These are phyloP conservation scores for Lethenteron camtschaticum DNA, from an alignment of 2,113 vertebrate genomes.

Conservation along the genomic window DNA sequence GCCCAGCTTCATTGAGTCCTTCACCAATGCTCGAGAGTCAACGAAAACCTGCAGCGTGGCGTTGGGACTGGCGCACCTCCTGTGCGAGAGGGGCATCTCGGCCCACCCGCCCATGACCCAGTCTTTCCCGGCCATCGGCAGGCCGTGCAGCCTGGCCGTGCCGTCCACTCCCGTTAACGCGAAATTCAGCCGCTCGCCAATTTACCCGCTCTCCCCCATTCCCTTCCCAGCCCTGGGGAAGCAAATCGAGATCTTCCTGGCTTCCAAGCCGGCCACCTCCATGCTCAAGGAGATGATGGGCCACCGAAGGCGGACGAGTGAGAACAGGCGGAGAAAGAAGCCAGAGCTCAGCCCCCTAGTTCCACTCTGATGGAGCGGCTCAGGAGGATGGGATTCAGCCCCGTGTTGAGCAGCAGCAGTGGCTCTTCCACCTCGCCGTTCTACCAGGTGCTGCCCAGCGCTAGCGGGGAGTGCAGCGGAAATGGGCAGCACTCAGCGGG, in stretches of 20 bases:
- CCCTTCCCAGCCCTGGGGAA: slow-evolving; percentile 3
- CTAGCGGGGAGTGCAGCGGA: too few relatives aligned
- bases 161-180: neutral
- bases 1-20: neutral
- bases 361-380: slow-evolving; percentile 45
- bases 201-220: neutral
- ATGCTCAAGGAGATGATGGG: neutral
- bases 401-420: neutral
- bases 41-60: slow-evolving; percentile 12
- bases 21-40: slow-evolving; percentile 7
- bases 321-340: neutral
- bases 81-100: slow-evolving; percentile 26
- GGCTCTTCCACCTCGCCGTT: too few relatives aligned
- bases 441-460: too few relatives aligned
- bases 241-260: neutral
- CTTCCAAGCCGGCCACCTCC: neutral
- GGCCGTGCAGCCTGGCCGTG: neutral
- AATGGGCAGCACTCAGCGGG: too few relatives aligned
- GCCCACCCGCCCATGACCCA: slow-evolving; percentile 10
- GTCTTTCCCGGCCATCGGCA: neutral
- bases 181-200: neutral
- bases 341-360: slow-evolving; percentile 23
- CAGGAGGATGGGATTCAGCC: slow-evolving; percentile 24
- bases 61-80: slow-evolving; percentile 23
- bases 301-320: neutral